Percentiles rank a stretch among this genome's conserved stretches.
phyloP scores from a whole-genome alignment of 2,888 invertebrate genomes.

The Seira ritae region DNA sequence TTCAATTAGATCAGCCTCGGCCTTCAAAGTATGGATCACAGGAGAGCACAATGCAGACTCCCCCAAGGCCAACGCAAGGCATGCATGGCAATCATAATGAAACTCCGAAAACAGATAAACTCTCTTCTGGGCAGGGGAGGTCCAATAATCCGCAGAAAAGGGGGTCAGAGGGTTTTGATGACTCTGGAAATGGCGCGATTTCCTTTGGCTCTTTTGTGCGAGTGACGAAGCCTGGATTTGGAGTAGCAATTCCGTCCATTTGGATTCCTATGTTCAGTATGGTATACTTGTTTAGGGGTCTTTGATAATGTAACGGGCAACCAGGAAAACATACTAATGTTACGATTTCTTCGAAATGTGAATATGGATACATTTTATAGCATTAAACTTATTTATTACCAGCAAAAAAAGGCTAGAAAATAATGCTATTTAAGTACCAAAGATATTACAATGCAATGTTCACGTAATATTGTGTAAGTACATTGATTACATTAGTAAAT shows the following conservation, averaged over 20 bases:
- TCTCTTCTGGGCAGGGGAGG: slow-evolving; percentile 49
- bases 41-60: slow-evolving; percentile 56
- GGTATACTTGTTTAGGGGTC: neutral
- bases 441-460: too few species aligned
- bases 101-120: slow-evolving; percentile 62
- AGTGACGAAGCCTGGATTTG: neutral
- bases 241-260: neutral
- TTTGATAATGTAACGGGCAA: neutral
- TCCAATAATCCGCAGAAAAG: slow-evolving; percentile 58
- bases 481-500: too few species aligned
- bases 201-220: slow-evolving; percentile 4
- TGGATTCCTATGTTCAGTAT: slow-evolving; percentile 7
- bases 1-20: slow-evolving; percentile 63
- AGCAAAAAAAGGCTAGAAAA: too few species aligned
- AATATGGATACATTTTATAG: too few species aligned
- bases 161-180: slow-evolving; percentile 30
- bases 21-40: slow-evolving; percentile 61
- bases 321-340: too few species aligned
- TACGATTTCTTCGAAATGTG: too few species aligned
- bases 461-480: too few species aligned
- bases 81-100: slow-evolving; percentile 39
- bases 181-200: slow-evolving; percentile 32
- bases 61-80: slow-evolving; percentile 47
- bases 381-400: too few species aligned
- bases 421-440: too few species aligned